Percentiles rank a stretch among this genome's conserved stretches.
Conservation (phyloP, 2,888 invertebrate genomes). For the Coelinius sp. region DNA sequence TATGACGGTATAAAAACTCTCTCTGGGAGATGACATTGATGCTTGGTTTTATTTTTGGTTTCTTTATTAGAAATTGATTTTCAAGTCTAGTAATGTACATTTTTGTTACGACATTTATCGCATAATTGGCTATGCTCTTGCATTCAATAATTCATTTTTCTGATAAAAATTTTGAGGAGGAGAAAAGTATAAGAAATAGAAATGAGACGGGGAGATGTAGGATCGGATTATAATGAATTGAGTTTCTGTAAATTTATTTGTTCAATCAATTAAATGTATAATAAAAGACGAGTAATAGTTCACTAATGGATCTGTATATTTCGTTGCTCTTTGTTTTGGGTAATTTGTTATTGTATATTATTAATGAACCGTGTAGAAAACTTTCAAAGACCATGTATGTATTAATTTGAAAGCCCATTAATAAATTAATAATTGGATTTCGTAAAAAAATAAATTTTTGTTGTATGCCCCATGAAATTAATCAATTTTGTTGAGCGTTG, state of each 20-base stretch:
- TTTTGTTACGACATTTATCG: no score
- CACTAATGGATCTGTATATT: slow-evolving; percentile 55
- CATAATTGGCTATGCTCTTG: no score
- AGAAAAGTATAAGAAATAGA: no score
- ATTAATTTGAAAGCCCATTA: slow-evolving; percentile 60
- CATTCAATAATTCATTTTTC: no score
- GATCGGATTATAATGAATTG: no score
- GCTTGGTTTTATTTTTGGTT: background rate
- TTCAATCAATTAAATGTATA: slow-evolving; percentile 58
- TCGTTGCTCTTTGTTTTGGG: slow-evolving; percentile 53
- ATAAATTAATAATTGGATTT: slow-evolving; percentile 61
- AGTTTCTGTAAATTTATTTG: slow-evolving; percentile 52
- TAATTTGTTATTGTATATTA: slow-evolving; percentile 56
- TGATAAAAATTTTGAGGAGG: no score
- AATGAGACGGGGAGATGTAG: no score
- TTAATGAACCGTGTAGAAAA: slow-evolving; percentile 57
- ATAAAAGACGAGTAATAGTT: slow-evolving; percentile 50
- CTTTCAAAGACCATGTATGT: slow-evolving; percentile 55
- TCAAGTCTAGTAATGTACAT: no score
- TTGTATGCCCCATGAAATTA: no score
- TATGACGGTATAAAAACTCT: background rate
- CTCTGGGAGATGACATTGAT: background rate
- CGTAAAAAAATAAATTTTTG: no score
- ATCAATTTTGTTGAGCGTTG: no score
- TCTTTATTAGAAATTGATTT: background rate